Base-by-base conservation (phyloP, 2,113 vertebrate genomes). In the Hippoglossus stenolepis region DNA sequence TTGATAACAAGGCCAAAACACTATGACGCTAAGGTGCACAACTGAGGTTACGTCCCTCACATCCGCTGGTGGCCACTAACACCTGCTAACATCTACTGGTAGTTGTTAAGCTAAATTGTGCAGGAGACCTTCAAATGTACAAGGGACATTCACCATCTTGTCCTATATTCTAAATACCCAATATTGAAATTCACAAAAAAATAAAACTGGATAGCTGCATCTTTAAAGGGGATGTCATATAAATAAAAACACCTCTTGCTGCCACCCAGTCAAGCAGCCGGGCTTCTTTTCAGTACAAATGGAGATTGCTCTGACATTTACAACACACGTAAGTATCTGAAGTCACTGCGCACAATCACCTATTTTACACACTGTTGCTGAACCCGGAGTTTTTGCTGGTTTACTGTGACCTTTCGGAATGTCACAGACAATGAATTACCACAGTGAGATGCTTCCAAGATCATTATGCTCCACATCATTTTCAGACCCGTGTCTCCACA, bases 231-330 rank as follows among this genome's bases (percentile, higher is more conserved):
- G 35, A 38, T 10, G 35, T 10, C 40, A 43, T 43, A 43, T 43
- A 49, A 0, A 18, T 17, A 49, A 5, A 49, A 49, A 17, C 47
- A 18, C 18, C 47, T 51, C 7, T 15, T 18, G 53, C 53, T 54
- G 2, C 53, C 53, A 21, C n/a, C 53, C 53, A 21, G 7, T 54
- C 18, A n/a, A 7, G 20, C 51, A 63, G 63, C 45, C 51, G 24
- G 35, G 38, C 21, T 65, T 68, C 23, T 58, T 70, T 40, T 67
- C 53, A 72, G 71, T 9, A 13, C 51, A 70, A 77, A 78, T 65
- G 35, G 74, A 91, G 66, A 90, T 85, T 84, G 64, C 74, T 75
- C 49, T 86, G 89, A 90, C 77, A 87, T 89, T 90, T 89, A 61
- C 83, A 79, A 70, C 80, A 64, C 64, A 67, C 24, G 80, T 87